Base-by-base conservation (phyloP, 2,888 invertebrate species). In the Amphipoea lucens region DNA sequence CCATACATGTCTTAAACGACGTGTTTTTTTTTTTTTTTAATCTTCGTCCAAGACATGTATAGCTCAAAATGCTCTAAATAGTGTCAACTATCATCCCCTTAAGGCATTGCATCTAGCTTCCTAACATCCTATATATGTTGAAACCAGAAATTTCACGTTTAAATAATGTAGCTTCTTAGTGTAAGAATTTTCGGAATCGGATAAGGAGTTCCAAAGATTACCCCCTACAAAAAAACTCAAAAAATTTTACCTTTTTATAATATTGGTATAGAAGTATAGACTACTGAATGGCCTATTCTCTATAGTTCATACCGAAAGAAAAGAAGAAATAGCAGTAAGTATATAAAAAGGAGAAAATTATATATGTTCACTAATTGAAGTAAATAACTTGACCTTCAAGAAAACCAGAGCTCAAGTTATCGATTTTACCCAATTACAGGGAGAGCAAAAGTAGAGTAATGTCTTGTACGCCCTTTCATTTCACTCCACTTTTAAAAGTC, bases 361-460 rank as follows among this genome's bases (percentile, higher is more conserved):
- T 20, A 36, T 29, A 48, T 7, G 4, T 6, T 20, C 7, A 11
- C 29, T 9, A 62, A 51, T 60, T 74, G 51, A 7, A 65, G 60
- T 48, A 51, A 54, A 63, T 2, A 48, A 42, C 42, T 36, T 77
- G 66, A 67, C 66, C 67, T 85, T 71, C n/a, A 54, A 45, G 6
- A 62, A 20, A 85, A 77, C 62, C 70, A n/a, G 66, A 70, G 57
- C 6, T 23, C 14, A 51, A 73, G 51, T 51, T 54, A 73, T 66
- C 54, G 69, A 45, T 66, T 77, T 81, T 66, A 63, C 42, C 57
- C 62, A 85, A 84, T 85, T 63, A 74, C 63, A 45, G 48, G 62
- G 54, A n/a, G n/a, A 48, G 20, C 14, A 69, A 81, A 81, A 76
- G 62, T 62, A 81, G 57, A 57, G 36, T 48, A 73, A 62, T 12